Evolutionary conservation across 2,888 invertebrate genomes (phyloP), one percentile per base, ranked within the genome.

Genomic region (Phytoseiulus persimilis): DNA sequence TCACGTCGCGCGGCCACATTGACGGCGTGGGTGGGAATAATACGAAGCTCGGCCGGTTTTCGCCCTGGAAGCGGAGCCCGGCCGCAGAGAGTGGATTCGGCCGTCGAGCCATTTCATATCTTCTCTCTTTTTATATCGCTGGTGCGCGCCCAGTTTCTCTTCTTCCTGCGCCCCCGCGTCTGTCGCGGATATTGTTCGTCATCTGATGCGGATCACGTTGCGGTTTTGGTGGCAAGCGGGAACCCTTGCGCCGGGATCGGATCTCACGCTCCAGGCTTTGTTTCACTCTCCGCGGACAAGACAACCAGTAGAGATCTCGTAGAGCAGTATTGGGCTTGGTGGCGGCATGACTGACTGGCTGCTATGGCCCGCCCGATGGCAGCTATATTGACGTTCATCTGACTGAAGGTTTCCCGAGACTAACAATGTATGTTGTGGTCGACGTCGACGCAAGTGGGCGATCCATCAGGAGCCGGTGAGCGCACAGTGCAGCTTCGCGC

Each of bases 201-300:
- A 65, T 65, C 65, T 65, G 65, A 65, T 65, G 65, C 65, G 65
- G 65, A 65, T 65, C 65, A 65, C 65, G 65, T 65, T 65, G 65
- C 65, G 65, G 65, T 65, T 65, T 65, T 46, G 46, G 46, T 46
- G 46, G 46, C 46, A 46, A 46, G 46, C 46, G 46, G 46, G 14
- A 46, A 46, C n/a, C n/a, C n/a, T n/a, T 39, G 28, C 65, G 65
- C 14, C 18, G 28, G 1, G 65, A 46, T 65, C 65, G 65, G 1
- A 3, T 6, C 65, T 23, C 65, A 65, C 65, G 18, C 23, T 65
- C 11, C 65, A 2, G 65, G 65, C 65, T 65, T 65, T 65, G 65
- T 65, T 65, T 65, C 65, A 65, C 65, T 28, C 65, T 65, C 65
- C 23, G 28, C 5, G 65, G 65, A 65, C 65, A 65, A 65, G 65